Percentiles rank a stretch among this genome's conserved stretches.
Conservation (phyloP, 2,113 vertebrate genomes). For the Aldabrachelys gigantea region DNA sequence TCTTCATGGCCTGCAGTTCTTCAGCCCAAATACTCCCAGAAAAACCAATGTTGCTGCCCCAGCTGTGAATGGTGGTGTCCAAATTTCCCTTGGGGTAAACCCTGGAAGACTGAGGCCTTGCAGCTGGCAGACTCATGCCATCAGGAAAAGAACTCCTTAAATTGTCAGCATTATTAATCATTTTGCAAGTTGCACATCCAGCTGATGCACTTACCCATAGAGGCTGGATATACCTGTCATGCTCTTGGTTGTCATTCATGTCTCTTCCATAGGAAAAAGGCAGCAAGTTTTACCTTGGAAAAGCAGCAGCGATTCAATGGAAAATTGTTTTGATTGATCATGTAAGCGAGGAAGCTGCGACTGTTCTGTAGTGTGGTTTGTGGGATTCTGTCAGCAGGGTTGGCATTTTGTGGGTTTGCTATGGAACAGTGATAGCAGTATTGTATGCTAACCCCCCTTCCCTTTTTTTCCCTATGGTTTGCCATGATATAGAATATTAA, state of each 20-base stretch:
- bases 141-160: not conserved
- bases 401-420: slow-evolving; percentile 43
- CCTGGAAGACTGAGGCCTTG: accelerated
- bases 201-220: not conserved
- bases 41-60: accelerated
- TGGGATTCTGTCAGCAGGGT: slow-evolving; percentile 58
- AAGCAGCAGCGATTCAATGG: not conserved
- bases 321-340: not conserved
- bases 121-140: not conserved
- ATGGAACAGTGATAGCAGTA: slow-evolving; percentile 19
- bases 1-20: not conserved
- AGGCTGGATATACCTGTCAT: accelerated
- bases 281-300: accelerated
- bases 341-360: not conserved
- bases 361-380: slow-evolving; percentile 32
- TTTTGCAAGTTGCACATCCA: not conserved
- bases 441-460: not conserved
- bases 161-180: not conserved
- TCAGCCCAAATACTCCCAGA: not conserved
- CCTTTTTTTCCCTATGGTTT: not conserved
- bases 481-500: not conserved
- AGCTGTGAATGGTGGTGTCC: not conserved
- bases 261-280: accelerated
- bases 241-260: not conserved
- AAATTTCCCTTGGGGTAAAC: not conserved